Evolutionary conservation across 1,140 invertebrate species (phyloP).

Genomic region (Drosophila dunni): DNA sequence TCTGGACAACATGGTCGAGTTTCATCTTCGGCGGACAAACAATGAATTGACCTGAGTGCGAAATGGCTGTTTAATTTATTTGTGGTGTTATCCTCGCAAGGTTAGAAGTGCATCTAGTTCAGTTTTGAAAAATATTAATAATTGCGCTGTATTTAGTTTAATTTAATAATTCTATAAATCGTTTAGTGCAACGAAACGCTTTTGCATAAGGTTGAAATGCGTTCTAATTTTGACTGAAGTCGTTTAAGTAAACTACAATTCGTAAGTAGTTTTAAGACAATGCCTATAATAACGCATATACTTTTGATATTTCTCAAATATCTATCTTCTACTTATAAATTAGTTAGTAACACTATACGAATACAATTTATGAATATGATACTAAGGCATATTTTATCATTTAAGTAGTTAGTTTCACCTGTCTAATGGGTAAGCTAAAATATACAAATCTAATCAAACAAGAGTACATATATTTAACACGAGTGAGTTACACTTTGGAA

Average conservation of each 20-base stretch:
- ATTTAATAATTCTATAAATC: slow-evolving; percentile 33
- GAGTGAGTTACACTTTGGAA: slow-evolving; percentile 24
- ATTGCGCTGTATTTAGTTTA: slow-evolving; percentile 69
- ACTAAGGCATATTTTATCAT: slow-evolving; percentile 30
- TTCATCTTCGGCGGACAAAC: slow-evolving; percentile 69
- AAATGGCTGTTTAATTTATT: slow-evolving; percentile 17
- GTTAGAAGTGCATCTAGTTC: slow-evolving; percentile 68
- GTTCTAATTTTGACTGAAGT: slow-evolving; percentile 78
- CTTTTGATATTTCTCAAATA: slow-evolving; percentile 62
- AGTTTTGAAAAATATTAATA: slow-evolving; percentile 65
- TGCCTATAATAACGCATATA: slow-evolving; percentile 42
- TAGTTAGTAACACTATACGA: slow-evolving; percentile 51
- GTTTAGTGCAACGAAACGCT: slow-evolving; percentile 75
- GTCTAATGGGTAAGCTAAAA: slow-evolving; percentile 23
- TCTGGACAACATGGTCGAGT: slow-evolving; percentile 82
- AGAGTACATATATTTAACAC: slow-evolving; percentile 23
- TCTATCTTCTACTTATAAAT: slow-evolving; percentile 47
- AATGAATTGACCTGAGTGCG: slow-evolving; percentile 37
- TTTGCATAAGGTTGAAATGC: slow-evolving; percentile 61
- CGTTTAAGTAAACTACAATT: slow-evolving; percentile 57
- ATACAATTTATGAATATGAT: slow-evolving; percentile 20
- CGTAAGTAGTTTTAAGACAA: slow-evolving; percentile 41
- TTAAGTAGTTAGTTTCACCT: slow-evolving; percentile 48
- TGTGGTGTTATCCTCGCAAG: slow-evolving; percentile 25
- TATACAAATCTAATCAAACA: slow-evolving; percentile 52